A percentile compares a stretch with the other conserved stretches of the same genome.
phyloP scores from a whole-genome alignment of 2,113 vertebrate species.

The Elephas maximus region DNA sequence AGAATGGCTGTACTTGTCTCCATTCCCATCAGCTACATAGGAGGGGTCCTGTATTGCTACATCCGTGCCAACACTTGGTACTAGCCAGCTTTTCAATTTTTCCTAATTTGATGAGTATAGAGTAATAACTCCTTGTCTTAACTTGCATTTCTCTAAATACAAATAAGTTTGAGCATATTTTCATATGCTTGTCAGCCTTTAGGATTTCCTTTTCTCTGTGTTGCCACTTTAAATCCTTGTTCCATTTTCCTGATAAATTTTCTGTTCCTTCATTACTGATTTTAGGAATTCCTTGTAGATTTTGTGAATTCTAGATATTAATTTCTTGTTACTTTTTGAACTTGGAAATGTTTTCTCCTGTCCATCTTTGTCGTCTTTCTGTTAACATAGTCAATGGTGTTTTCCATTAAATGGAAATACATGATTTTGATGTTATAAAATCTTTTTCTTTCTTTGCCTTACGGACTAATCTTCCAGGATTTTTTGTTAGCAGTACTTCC shows the following conservation, averaged over 20 bases:
- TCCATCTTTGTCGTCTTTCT: neutral
- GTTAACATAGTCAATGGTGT: neutral
- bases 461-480: neutral
- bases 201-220: neutral
- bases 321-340: constrained; percentile 11
- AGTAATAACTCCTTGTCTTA: neutral
- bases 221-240: neutral
- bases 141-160: neutral
- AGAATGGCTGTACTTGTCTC: neutral
- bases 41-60: neutral
- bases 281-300: neutral
- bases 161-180: constrained; percentile 29
- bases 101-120: neutral
- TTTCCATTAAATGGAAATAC: neutral
- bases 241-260: neutral
- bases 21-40: neutral
- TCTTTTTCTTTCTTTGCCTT: neutral
- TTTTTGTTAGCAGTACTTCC: constrained; percentile 36
- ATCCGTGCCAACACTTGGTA: neutral
- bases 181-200: neutral
- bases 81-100: neutral
- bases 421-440: constrained; percentile 33
- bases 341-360: constrained; percentile 36
- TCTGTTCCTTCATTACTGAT: constrained; percentile 2
- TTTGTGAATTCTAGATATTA: neutral